Evolutionary conservation across 2,113 vertebrate genomes (phyloP).

Genomic region (Phaethon lepturus): DNA sequence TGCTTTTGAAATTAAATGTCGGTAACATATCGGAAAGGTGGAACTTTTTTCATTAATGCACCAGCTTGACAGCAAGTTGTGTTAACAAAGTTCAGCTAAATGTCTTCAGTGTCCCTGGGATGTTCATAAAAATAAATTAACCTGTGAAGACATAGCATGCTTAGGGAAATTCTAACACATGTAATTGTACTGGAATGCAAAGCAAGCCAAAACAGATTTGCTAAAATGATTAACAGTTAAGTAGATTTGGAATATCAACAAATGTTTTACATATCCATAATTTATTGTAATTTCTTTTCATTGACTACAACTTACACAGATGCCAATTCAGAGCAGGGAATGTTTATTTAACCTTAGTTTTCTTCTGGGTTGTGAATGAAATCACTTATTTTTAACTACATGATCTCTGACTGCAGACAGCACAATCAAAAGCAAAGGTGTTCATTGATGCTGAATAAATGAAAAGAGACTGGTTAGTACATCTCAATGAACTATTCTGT

Average conservation of each 20-base stretch:
- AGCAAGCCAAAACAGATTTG: slow-evolving; percentile 58
- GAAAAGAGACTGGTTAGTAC: background rate
- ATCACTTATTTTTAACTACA: background rate
- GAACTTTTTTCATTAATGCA: slow-evolving; percentile 28
- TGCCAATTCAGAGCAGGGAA: background rate
- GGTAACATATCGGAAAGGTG: background rate
- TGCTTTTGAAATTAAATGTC: slow-evolving; percentile 39
- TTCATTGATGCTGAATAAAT: background rate
- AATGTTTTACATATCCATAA: background rate
- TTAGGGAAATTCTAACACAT: slow-evolving; percentile 33
- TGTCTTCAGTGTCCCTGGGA: slow-evolving; percentile 2
- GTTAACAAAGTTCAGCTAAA: slow-evolving; percentile 46
- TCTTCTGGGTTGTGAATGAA: background rate
- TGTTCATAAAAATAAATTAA: slow-evolving; percentile 52
- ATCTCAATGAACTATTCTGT: background rate
- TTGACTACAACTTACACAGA: background rate
- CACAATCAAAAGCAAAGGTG: background rate
- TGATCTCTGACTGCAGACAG: background rate
- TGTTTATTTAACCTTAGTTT: background rate
- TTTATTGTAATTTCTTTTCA: background rate
- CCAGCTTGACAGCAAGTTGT: slow-evolving; percentile 1
- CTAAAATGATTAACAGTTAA: slow-evolving; percentile 58
- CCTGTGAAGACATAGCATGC: slow-evolving; percentile 21
- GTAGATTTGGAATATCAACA: slow-evolving; percentile 51
- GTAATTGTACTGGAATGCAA: slow-evolving; percentile 12